Conservation (phyloP, 1,140 invertebrate species). For the Zaprionus taronus region DNA sequence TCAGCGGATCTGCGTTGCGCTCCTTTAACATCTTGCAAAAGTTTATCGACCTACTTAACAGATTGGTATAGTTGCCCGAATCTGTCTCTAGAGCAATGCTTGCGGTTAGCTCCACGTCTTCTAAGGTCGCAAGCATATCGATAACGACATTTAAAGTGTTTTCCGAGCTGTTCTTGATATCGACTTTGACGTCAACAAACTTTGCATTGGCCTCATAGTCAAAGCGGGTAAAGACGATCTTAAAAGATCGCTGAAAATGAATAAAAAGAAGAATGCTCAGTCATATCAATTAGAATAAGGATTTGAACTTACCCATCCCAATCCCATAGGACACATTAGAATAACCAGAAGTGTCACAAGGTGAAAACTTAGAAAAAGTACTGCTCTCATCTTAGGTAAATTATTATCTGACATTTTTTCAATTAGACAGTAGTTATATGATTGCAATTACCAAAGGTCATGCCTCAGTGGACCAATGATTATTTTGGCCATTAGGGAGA, state of each 20-base stretch:
- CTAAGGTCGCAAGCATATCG: slow-evolving; percentile 46
- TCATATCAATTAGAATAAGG: neutral
- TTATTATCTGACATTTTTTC: slow-evolving; percentile 45
- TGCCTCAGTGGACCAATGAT: slow-evolving; percentile 54
- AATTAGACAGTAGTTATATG: slow-evolving; percentile 58
- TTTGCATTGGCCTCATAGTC: slow-evolving; percentile 59
- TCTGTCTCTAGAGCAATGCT: slow-evolving; percentile 55
- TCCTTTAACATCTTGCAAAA: slow-evolving; percentile 74
- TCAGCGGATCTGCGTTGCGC: slow-evolving; percentile 55
- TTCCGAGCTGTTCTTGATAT: slow-evolving; percentile 59
- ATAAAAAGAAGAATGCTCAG: neutral
- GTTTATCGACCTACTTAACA: slow-evolving; percentile 54
- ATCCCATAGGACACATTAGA: slow-evolving; percentile 27
- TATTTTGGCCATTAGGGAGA: slow-evolving; percentile 39
- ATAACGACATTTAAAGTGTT: slow-evolving; percentile 41
- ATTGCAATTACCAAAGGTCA: slow-evolving; percentile 36
- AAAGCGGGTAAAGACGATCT: slow-evolving; percentile 61
- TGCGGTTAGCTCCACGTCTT: slow-evolving; percentile 50
- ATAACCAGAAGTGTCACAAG: slow-evolving; percentile 28
- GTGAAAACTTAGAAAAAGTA: slow-evolving; percentile 20
- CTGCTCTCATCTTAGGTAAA: slow-evolving; percentile 57
- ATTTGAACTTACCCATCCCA: slow-evolving; percentile 54
- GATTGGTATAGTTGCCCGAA: slow-evolving; percentile 57
- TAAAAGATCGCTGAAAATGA: slow-evolving; percentile 70
- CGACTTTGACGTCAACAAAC: slow-evolving; percentile 53